phyloP scores from a whole-genome alignment of 2,888 invertebrate species.

The Acanthosepion esculentum region DNA sequence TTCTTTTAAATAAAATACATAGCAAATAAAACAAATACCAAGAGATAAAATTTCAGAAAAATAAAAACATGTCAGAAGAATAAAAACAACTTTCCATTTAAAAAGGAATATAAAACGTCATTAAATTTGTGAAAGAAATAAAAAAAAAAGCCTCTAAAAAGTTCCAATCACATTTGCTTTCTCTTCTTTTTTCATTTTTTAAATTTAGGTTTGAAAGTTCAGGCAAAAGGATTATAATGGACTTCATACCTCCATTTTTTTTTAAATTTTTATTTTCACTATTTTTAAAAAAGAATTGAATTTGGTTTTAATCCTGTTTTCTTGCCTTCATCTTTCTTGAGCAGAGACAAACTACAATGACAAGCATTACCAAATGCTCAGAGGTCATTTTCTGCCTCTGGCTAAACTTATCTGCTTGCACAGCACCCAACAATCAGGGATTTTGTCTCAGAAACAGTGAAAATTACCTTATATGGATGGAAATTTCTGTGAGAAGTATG shows the following conservation, averaged over 20 bases:
- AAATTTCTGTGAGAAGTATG: background rate
- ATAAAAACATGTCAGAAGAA: background rate
- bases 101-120: background rate
- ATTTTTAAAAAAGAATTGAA: background rate
- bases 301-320: background rate
- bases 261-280: background rate
- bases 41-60: background rate
- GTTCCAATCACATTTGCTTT: background rate
- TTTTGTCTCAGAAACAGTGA: background rate
- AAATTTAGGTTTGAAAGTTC: background rate
- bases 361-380: background rate
- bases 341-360: too few relatives aligned
- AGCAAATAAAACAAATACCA: background rate
- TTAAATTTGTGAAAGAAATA: background rate
- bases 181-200: background rate
- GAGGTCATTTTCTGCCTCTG: background rate
- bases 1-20: background rate
- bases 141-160: background rate
- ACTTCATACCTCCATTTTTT: background rate
- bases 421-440: background rate
- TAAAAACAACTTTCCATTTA: background rate
- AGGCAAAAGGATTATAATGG: background rate
- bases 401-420: background rate
- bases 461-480: background rate
- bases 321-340: background rate